Evolutionary conservation across 2,797 vertebrate species (phyloP).

Genomic region (Lutjanus campechanus): DNA sequence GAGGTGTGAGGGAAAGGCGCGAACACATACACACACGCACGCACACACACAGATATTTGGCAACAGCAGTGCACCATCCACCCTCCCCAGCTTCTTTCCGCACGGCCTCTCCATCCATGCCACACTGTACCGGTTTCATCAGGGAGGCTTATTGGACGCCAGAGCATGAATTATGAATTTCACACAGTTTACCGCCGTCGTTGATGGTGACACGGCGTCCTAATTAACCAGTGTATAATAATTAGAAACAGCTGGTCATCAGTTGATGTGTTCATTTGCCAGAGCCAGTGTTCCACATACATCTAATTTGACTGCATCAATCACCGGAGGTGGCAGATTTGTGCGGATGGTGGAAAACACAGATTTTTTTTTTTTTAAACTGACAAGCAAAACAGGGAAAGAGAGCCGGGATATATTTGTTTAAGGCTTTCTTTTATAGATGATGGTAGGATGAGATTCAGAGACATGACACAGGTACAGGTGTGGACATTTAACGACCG

Average conservation of each 20-base stretch:
- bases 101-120: constrained; percentile 73
- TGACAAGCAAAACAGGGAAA: constrained; percentile 61
- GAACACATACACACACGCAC: constrained; percentile 42
- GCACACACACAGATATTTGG: constrained; percentile 47
- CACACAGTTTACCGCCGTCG: constrained; percentile 78
- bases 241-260: constrained; percentile 88
- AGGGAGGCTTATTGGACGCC: constrained; percentile 66
- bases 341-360: constrained; percentile 57
- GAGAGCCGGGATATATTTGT: neutral
- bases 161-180: constrained; percentile 84
- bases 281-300: constrained; percentile 80
- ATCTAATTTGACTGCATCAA: constrained; percentile 84
- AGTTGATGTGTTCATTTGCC: constrained; percentile 85
- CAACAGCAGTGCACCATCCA: constrained; percentile 38
- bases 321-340: constrained; percentile 76
- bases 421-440: constrained; percentile 33
- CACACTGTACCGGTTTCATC: constrained; percentile 61
- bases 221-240: constrained; percentile 87
- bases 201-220: constrained; percentile 80
- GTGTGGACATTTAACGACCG: neutral
- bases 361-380: constrained; percentile 32
- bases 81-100: constrained; percentile 38
- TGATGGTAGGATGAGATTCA: constrained; percentile 1
- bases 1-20: constrained; percentile 65
- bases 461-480: neutral